Evolutionary conservation across 1,140 invertebrate species (phyloP).

Genomic region (Mizuhopecten yessoensis): DNA sequence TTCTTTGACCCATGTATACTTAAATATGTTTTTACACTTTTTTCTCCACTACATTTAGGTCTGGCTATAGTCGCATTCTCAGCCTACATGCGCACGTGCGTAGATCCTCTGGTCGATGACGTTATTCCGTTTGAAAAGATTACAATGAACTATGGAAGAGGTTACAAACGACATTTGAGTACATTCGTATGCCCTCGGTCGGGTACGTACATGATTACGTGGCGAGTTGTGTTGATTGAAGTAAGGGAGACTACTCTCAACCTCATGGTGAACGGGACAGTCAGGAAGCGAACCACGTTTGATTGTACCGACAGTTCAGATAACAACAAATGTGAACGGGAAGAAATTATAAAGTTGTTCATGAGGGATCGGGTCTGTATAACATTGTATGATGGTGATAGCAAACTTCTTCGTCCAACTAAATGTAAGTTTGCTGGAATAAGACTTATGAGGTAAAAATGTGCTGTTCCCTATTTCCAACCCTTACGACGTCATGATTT

Average conservation of each 20-base stretch:
- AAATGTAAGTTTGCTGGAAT: neutral
- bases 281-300: neutral
- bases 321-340: neutral
- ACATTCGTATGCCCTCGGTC: slow-evolving; percentile 7
- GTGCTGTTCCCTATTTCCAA: no score
- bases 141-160: slow-evolving; percentile 3
- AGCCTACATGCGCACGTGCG: neutral
- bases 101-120: neutral
- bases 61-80: neutral
- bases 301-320: neutral
- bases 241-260: neutral
- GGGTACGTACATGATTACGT: neutral
- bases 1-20: no score
- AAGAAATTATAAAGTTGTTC: neutral
- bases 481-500: no score
- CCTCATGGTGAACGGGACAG: neutral
- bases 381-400: neutral
- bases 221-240: neutral
- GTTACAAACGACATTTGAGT: neutral
- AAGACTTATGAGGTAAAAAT: neutral
- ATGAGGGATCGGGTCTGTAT: neutral
- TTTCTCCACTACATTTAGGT: no score
- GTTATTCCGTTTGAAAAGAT: neutral
- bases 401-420: neutral
- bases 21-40: no score